Percentiles rank a stretch among this genome's conserved stretches.
Evolutionary conservation across 2,888 invertebrate species (phyloP).

Genomic region (Drosophila demipolita): DNA sequence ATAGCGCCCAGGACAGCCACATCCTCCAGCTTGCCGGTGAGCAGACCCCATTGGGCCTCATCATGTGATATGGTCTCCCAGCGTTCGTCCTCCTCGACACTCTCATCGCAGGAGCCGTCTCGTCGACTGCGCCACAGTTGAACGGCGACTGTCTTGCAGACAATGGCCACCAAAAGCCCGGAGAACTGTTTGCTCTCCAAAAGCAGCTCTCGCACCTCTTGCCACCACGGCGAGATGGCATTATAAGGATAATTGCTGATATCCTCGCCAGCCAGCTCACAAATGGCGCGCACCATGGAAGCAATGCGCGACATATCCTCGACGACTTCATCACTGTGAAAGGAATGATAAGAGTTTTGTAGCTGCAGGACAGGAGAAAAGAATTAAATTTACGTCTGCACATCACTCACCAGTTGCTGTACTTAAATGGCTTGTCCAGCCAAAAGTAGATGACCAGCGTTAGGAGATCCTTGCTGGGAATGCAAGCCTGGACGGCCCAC

Average conservation of each 20-base stretch:
- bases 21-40: slow-evolving; percentile 96
- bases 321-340: slow-evolving; percentile 82
- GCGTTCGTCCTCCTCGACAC: slow-evolving; percentile 86
- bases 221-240: slow-evolving; percentile 93
- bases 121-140: slow-evolving; percentile 71
- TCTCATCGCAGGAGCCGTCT: slow-evolving; percentile 84
- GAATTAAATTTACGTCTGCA: neutral
- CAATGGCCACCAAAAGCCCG: slow-evolving; percentile 92
- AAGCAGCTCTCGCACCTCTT: slow-evolving; percentile 89
- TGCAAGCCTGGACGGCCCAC: slow-evolving; percentile 63
- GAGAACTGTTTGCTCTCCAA: slow-evolving; percentile 91
- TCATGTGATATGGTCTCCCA: slow-evolving; percentile 95
- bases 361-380: neutral
- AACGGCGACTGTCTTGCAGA: slow-evolving; percentile 91
- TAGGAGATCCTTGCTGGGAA: slow-evolving; percentile 88
- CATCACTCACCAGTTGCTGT: slow-evolving; percentile 76
- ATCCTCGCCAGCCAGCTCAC: slow-evolving; percentile 87
- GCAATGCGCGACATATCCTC: slow-evolving; percentile 90
- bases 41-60: slow-evolving; percentile 93
- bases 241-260: slow-evolving; percentile 87
- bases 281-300: slow-evolving; percentile 88
- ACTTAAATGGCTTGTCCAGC: slow-evolving; percentile 87
- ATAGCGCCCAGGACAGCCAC: slow-evolving; percentile 90
- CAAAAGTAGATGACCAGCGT: slow-evolving; percentile 90
- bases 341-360: neutral